Evolutionary conservation across 2,113 vertebrate species (phyloP).

Genomic region (Sarotherodon lohbergeri): DNA sequence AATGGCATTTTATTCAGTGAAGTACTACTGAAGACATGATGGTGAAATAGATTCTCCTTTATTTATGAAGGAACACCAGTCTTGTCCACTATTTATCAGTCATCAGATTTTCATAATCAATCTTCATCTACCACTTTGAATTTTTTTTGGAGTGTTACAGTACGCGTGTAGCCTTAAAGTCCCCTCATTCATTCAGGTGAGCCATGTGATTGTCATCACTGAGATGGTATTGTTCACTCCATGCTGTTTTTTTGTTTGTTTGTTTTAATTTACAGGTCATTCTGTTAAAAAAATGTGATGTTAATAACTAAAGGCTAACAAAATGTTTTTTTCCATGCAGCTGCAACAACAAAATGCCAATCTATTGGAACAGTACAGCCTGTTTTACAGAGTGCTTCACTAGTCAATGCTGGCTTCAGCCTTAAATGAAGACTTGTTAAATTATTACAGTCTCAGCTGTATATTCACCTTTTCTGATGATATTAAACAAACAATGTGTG

Average conservation of each 20-base stretch:
- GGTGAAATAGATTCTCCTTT: neutral
- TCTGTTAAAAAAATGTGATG: neutral
- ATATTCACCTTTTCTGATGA: slow-evolving; percentile 59
- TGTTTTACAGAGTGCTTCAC: slow-evolving; percentile 45
- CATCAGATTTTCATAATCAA: neutral
- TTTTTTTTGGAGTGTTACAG: neutral
- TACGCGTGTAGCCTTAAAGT: slow-evolving; percentile 36
- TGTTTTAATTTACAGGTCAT: neutral
- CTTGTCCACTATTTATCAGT: neutral
- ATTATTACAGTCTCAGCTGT: slow-evolving; percentile 53
- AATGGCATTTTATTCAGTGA: neutral
- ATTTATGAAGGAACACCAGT: neutral
- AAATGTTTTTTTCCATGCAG: neutral
- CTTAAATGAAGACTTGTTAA: slow-evolving; percentile 47
- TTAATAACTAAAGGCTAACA: neutral
- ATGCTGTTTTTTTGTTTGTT: neutral
- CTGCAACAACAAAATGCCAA: slow-evolving; percentile 33
- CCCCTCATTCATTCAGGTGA: slow-evolving; percentile 4
- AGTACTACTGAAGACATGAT: neutral
- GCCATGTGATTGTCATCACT: slow-evolving; percentile 6
- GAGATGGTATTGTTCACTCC: slow-evolving; percentile 1
- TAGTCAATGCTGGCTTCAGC: slow-evolving; percentile 55
- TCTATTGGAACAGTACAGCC: slow-evolving; percentile 1
- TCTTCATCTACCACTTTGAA: neutral
- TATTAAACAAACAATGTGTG: slow-evolving; percentile 55